Evolutionary conservation across 1,140 invertebrate genomes (phyloP), one percentile per base, ranked within the genome.

Genomic region (Rhyacophila brunnea): DNA sequence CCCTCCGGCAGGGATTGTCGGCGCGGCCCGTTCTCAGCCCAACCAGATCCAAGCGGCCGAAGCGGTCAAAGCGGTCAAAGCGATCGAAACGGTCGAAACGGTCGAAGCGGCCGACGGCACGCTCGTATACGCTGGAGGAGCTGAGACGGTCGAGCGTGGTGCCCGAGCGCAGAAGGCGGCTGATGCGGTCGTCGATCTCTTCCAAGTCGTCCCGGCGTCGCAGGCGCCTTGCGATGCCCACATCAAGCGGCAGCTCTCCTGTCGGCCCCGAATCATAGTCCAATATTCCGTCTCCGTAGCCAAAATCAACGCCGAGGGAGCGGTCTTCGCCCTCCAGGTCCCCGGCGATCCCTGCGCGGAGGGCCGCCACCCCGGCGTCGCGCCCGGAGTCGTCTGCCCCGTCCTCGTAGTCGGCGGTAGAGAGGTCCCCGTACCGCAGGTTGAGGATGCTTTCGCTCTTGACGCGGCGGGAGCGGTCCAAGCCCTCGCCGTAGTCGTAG

Each of bases 401-500:
- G 19, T 61, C 59, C 23, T 34, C 43, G 38, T 42, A 63, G 13
- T 63, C 55, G 17, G 42, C 42, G 15, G 11, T n/a, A 28, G 51
- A 18, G 38, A 43, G 38, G 15, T 14, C 17, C 4, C 40, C 13
- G 40, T 42, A 10, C 38, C n/a, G 23, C 35, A 50, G 35, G 14
- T 42, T 20, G 34, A 45, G 20, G n/a, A 45, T 52, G 35, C 54
- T 56, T 13, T 50, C 50, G 20, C 54, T 58, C 17, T 28, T 48
- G 1, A 62, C 59, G 1, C 60, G 35, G 23, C 52, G 60, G 10
- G 46, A 43, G 48, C 14, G 36, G 18, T 17, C 38, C 19, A 45
- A 34, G 4, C 62, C 57, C 32, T 64, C 62, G 1, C 62, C 62
- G 47, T 64, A 64, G 43, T 64, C 62, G 20, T 64, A 64, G 20